phyloP scores from a whole-genome alignment of 92 coral and sea anemone species.

The Epizoanthus ramosus region DNA sequence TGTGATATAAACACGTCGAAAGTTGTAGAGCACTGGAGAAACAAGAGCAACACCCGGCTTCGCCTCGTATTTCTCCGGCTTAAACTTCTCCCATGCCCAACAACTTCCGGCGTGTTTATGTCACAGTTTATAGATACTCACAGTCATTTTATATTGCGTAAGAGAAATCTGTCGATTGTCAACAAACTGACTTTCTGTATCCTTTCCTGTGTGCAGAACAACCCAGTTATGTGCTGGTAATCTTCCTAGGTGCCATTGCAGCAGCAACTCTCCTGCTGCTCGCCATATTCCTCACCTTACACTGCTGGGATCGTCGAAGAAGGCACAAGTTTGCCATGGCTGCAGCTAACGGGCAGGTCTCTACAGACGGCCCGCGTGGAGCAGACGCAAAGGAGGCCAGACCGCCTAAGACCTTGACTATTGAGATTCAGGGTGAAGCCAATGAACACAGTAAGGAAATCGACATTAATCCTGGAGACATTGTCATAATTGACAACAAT shows the following conservation, averaged over 20 bases:
- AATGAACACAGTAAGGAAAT: conserved; percentile 72
- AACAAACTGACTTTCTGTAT: background rate
- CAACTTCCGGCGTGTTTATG: too few relatives aligned
- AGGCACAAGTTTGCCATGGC: conserved; percentile 55
- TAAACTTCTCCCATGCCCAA: too few relatives aligned
- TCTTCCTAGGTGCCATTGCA: conserved; percentile 79
- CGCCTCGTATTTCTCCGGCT: too few relatives aligned
- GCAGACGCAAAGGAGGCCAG: conserved; percentile 47
- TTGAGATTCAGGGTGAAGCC: conserved; percentile 77
- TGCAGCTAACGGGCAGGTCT: conserved; percentile 8
- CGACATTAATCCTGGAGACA: conserved; percentile 82
- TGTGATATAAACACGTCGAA: too few relatives aligned
- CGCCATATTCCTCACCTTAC: conserved; percentile 47
- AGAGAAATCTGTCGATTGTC: too few relatives aligned
- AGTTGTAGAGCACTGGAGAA: too few relatives aligned
- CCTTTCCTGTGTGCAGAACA: conserved; percentile 34
- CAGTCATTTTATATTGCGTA: too few relatives aligned
- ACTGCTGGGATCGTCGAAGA: conserved; percentile 49
- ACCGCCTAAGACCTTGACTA: conserved; percentile 70
- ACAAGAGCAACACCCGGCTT: too few relatives aligned
- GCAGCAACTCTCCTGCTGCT: conserved; percentile 70
- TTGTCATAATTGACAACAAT: conserved; percentile 83
- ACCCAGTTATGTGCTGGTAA: conserved; percentile 66
- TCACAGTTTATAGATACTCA: too few relatives aligned
- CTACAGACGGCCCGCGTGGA: conserved; percentile 20